phyloP scores from a whole-genome alignment of 2,888 invertebrate species.

The Drosophila kambysellisi region DNA sequence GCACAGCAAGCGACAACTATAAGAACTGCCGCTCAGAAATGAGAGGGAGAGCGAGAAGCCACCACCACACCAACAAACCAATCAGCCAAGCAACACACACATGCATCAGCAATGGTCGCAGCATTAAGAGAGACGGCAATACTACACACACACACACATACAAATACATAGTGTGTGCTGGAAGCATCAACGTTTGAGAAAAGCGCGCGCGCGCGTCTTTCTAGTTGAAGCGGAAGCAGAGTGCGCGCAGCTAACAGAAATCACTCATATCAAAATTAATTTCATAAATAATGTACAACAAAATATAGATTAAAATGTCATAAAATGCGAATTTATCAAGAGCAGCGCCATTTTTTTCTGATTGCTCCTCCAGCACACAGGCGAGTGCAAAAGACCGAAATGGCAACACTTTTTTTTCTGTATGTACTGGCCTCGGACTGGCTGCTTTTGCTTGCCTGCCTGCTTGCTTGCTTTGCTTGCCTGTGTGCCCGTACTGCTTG shows the following conservation, averaged over 20 bases:
- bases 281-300: slow-evolving; percentile 31
- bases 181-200: slow-evolving; percentile 44
- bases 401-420: slow-evolving; percentile 80
- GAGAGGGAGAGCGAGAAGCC: slow-evolving; percentile 43
- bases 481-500: slow-evolving; percentile 44
- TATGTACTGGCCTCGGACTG: slow-evolving; percentile 63
- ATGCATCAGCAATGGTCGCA: slow-evolving; percentile 32
- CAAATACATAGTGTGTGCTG: slow-evolving; percentile 4
- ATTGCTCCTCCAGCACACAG: slow-evolving; percentile 21
- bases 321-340: slow-evolving; percentile 27
- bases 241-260: slow-evolving; percentile 75
- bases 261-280: slow-evolving; percentile 51
- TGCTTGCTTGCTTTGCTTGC: slow-evolving; percentile 29
- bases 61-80: slow-evolving; percentile 34
- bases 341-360: slow-evolving; percentile 53
- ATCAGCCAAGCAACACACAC: slow-evolving; percentile 7
- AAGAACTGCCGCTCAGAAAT: slow-evolving; percentile 19
- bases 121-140: slow-evolving; percentile 63
- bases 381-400: slow-evolving; percentile 68
- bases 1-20: slow-evolving; percentile 11
- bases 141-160: slow-evolving; percentile 25
- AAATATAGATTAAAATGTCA: slow-evolving; percentile 8
- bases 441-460: slow-evolving; percentile 40
- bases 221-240: slow-evolving; percentile 24
- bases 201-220: slow-evolving; percentile 71